Base-by-base conservation (phyloP, 1,140 invertebrate species). In the Ceratosolen solmsi region DNA sequence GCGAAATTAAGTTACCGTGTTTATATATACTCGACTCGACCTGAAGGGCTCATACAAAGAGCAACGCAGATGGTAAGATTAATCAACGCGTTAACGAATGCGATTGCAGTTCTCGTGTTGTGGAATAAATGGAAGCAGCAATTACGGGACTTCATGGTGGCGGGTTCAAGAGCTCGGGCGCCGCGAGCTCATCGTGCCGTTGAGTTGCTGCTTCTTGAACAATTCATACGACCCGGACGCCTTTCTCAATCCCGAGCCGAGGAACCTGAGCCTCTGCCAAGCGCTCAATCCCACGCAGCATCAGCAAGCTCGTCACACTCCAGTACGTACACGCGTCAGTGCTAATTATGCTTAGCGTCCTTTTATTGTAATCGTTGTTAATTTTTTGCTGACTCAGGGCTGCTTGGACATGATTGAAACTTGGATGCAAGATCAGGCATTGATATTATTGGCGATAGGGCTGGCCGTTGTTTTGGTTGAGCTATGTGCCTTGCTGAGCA, bases 61-160 rank as follows among this genome's bases (percentile, higher is more conserved):
- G n/a, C n/a, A n/a, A n/a, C n/a, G n/a, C 41, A 46, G 41, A 7
- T 46, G 41, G 1, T 38, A n/a, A 68, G 36, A 38, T 68, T 68
- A n/a, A 38, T 38, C 63, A 2, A 11, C 5, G 2, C 33, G 33
- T 11, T 38, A n/a, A 68, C 27, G 4, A 38, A 73, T 54, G 27
- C 17, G 17, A 54, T 73, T 73, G 33, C 88, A 96, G 94, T 95
- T 97, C 86, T 93, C 95, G 79, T 98, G 97, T 87, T 98, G 97
- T 89, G 97, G 96, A 15, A 95, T 97, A 86, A 93, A 94, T 41
- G 94, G 94, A 83, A 94, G 95, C 3, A 93, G 93, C 68, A 96
- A 97, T 92, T 97, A 96, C 89, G 94, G 95, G 83, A 95, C 95
- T 78, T 96, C 96, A 1, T 90, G 94, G 86, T 97, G 96, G 96